phyloP scores from a whole-genome alignment of 2,113 vertebrate species.

The Microcebus lehilahytsara region DNA sequence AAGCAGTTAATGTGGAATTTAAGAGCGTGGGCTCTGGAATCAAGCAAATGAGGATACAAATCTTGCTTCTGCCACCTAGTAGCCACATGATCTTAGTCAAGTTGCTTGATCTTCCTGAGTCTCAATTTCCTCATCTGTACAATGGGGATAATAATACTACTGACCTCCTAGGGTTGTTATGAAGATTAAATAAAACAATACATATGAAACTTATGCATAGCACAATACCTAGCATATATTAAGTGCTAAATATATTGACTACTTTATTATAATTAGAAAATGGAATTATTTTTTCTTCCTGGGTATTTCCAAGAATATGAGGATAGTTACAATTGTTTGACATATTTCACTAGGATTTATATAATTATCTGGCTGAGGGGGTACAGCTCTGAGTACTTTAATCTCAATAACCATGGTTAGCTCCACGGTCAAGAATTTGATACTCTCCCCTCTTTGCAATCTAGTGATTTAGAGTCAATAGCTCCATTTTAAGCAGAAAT shows the following conservation, averaged over 20 bases:
- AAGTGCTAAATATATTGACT: neutral
- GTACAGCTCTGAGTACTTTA: neutral
- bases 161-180: neutral
- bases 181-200: constrained; percentile 49
- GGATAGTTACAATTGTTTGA: neutral
- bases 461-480: neutral
- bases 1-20: neutral
- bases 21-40: neutral
- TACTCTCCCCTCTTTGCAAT: neutral
- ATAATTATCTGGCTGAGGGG: neutral
- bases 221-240: neutral
- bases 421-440: constrained; percentile 1
- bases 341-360: neutral
- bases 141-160: neutral
- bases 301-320: constrained; percentile 3
- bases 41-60: neutral
- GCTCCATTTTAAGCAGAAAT: neutral
- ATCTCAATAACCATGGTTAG: neutral
- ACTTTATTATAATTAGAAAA: constrained; percentile 40
- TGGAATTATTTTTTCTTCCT: constrained; percentile 46
- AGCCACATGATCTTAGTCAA: neutral
- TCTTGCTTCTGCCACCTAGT: neutral
- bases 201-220: neutral
- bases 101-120: neutral
- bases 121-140: constrained; percentile 35